Conservation (phyloP, 2,797 vertebrate species). For the Halcyon leucocephala region DNA sequence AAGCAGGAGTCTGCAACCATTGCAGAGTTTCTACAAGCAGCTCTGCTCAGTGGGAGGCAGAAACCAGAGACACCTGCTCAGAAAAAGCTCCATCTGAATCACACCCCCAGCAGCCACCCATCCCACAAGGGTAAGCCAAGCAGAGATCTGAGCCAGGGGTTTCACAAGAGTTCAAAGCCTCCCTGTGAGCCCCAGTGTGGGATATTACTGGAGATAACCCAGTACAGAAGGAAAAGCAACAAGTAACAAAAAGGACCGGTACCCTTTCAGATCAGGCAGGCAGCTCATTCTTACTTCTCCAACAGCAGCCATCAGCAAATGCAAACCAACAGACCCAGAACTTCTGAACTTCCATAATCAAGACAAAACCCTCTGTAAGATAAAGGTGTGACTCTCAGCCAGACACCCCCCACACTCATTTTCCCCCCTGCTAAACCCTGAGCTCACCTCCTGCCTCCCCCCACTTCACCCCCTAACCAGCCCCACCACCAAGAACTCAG, state of each 20-base stretch:
- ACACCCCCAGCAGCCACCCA: background rate
- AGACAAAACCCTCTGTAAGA: background rate
- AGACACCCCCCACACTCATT: background rate
- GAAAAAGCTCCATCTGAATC: accelerated
- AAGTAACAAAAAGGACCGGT: background rate
- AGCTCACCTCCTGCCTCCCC: background rate
- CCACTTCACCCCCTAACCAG: background rate
- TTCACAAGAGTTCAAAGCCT: background rate
- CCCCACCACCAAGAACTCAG: background rate
- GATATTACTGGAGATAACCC: too few relatives aligned
- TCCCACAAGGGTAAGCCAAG: background rate
- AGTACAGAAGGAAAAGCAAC: background rate
- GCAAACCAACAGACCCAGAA: background rate
- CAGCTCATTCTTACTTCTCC: background rate
- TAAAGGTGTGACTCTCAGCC: background rate
- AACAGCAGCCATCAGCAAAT: background rate
- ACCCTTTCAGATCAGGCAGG: background rate
- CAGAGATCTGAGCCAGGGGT: background rate
- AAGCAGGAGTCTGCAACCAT: background rate
- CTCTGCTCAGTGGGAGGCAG: background rate
- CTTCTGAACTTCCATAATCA: background rate
- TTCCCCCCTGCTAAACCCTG: background rate
- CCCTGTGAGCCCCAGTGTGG: accelerated
- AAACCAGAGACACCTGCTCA: background rate
- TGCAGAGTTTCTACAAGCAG: background rate